phyloP scores from a whole-genome alignment of 2,888 invertebrate genomes.

The Zhengitettix transpicula region DNA sequence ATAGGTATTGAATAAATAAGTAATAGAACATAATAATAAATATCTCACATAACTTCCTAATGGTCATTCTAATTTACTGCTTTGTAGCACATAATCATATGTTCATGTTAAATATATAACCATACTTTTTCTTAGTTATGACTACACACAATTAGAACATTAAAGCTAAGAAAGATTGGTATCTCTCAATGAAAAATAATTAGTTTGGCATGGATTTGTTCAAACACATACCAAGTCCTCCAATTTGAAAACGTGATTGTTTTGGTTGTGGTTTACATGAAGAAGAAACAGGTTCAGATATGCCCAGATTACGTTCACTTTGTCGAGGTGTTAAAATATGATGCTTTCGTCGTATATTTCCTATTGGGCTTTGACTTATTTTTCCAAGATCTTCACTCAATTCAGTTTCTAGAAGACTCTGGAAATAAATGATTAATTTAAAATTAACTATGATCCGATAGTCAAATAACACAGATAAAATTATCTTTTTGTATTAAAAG shows the following conservation, averaged over 20 bases:
- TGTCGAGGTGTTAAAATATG: conserved; percentile 69
- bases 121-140: no score
- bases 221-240: conserved; percentile 46
- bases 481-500: no score
- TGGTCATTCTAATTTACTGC: no score
- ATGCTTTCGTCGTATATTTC: conserved; percentile 55
- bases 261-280: conserved; percentile 21
- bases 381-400: conserved; percentile 53
- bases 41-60: no score
- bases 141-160: no score
- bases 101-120: no score
- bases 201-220: not conserved
- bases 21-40: no score
- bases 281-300: conserved; percentile 33
- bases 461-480: not conserved
- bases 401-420: conserved; percentile 72
- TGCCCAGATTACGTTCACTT: conserved; percentile 58
- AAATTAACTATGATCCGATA: not conserved
- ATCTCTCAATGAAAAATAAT: no score
- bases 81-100: no score
- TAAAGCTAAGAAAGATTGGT: no score
- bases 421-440: conserved; percentile 14
- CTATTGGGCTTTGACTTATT: conserved; percentile 60
- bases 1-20: no score
- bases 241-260: conserved; percentile 42